These are phyloP conservation scores for Tragelaphus imberbis DNA, from an alignment of 2,113 vertebrate species.

Conservation along the genomic window DNA sequence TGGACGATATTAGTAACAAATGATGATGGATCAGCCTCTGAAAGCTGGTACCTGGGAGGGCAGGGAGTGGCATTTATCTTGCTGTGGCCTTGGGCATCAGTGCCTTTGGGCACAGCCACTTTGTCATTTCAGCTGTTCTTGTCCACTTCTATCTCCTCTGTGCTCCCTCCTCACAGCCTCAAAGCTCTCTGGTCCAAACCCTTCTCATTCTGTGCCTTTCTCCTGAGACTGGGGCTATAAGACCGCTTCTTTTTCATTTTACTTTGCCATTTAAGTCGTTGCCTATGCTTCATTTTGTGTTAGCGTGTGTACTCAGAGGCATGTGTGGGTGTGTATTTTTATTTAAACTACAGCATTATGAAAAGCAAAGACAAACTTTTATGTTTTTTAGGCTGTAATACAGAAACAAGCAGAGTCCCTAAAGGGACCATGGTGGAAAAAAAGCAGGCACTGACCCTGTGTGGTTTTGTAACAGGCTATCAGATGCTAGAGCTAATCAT, in stretches of 20 bases:
- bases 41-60: not conserved
- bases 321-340: not conserved
- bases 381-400: not conserved
- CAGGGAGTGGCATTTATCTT: not conserved
- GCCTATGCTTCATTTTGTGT: not conserved
- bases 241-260: not conserved
- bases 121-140: not conserved
- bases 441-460: not conserved
- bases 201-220: not conserved
- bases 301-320: not conserved
- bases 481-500: not conserved
- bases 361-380: constrained; percentile 35
- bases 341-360: not conserved
- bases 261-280: not conserved
- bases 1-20: not conserved
- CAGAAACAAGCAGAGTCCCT: not conserved
- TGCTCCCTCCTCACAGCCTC: not conserved
- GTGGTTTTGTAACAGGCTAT: not conserved
- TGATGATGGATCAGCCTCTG: not conserved
- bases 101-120: not conserved
- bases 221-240: not conserved
- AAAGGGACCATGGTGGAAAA: not conserved
- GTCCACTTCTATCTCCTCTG: not conserved
- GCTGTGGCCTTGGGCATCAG: not conserved
- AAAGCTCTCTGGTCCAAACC: not conserved